Evolutionary conservation across 2,113 vertebrate genomes (phyloP).

Genomic region (Hassar affinis): DNA sequence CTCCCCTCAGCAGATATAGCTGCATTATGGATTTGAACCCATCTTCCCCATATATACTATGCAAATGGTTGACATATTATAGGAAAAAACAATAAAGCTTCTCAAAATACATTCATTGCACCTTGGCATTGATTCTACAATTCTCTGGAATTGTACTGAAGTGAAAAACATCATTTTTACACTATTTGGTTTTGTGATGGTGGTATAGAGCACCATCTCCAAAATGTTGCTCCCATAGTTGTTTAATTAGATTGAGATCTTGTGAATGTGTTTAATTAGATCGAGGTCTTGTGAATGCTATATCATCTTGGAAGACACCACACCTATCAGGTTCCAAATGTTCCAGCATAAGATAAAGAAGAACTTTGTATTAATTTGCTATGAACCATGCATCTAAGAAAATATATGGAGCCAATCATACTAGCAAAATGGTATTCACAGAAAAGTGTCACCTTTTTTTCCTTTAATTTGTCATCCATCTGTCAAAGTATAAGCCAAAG

Average conservation of each 20-base stretch:
- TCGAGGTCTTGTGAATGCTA: too few species aligned
- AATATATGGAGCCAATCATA: not conserved
- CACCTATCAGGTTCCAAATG: not conserved
- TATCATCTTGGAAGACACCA: too few species aligned
- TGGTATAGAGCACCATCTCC: not conserved
- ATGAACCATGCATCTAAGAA: not conserved
- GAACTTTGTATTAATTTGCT: not conserved
- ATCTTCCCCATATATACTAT: not conserved
- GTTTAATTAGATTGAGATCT: not conserved
- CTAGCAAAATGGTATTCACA: not conserved
- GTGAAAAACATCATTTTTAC: not conserved
- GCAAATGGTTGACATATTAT: not conserved
- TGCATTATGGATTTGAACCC: not conserved
- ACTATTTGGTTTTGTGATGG: not conserved
- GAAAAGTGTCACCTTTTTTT: not conserved
- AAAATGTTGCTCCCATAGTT: not conserved
- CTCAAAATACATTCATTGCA: not conserved
- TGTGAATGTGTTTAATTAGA: not conserved
- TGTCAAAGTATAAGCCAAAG: not conserved
- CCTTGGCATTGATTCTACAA: not conserved
- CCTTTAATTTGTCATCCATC: constrained; percentile 1
- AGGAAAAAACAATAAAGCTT: not conserved
- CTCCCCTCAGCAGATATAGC: not conserved
- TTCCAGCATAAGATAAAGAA: not conserved
- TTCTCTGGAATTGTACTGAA: not conserved